Conservation (phyloP, 2,797 vertebrate genomes). For the Acipenser ruthenus region DNA sequence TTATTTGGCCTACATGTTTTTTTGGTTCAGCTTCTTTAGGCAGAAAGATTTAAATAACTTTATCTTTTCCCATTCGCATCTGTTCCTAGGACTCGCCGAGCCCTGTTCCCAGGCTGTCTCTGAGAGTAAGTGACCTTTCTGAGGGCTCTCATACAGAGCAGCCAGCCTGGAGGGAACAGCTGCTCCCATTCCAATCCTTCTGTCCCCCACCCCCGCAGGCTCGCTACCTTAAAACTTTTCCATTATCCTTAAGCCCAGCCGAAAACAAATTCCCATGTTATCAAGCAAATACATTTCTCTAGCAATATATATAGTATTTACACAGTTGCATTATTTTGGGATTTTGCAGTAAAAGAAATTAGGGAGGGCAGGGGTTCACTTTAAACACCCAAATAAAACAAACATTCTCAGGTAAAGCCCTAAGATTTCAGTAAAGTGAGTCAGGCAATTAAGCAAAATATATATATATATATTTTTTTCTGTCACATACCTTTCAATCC, state of each 20-base stretch:
- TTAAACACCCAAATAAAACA: too few relatives aligned
- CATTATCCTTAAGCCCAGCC: background rate
- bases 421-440: too few relatives aligned
- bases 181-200: conserved; percentile 15
- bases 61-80: background rate
- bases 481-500: background rate
- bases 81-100: conserved; percentile 15
- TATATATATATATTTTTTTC: too few relatives aligned
- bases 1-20: too few relatives aligned
- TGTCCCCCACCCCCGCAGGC: background rate
- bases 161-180: conserved; percentile 11
- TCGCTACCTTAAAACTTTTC: background rate
- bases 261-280: background rate
- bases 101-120: conserved; percentile 6
- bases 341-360: background rate
- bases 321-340: background rate
- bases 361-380: background rate
- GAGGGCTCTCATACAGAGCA: conserved; percentile 9
- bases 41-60: background rate
- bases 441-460: too few relatives aligned
- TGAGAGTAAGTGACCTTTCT: conserved; percentile 22
- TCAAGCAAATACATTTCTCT: background rate
- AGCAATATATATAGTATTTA: background rate
- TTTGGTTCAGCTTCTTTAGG: too few relatives aligned
- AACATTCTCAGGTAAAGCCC: too few relatives aligned